Evolutionary conservation across 2,113 vertebrate species (phyloP).

Genomic region (Ophthalmolycus amberensis): DNA sequence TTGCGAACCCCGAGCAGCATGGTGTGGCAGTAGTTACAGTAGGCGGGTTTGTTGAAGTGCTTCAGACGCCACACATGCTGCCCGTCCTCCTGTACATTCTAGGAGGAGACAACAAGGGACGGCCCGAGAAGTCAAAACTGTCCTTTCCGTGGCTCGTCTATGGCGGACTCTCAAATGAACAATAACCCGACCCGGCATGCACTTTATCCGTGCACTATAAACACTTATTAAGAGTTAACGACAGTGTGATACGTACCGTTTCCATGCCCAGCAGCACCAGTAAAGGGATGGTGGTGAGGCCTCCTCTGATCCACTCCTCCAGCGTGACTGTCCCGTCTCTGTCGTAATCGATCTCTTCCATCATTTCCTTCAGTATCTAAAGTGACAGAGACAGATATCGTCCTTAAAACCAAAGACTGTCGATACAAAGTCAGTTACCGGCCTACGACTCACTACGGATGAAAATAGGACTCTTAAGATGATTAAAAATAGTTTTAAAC

Average conservation of each 20-base stretch:
- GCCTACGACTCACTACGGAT: neutral
- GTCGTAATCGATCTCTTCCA: constrained; percentile 94
- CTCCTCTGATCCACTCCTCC: constrained; percentile 95
- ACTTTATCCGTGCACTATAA: no score
- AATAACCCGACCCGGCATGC: no score
- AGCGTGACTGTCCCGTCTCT: constrained; percentile 91
- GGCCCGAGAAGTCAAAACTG: neutral
- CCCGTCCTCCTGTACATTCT: constrained; percentile 92
- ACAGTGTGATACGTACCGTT: constrained; percentile 71
- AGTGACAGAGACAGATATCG: neutral
- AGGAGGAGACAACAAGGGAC: constrained; percentile 16
- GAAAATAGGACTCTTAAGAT: neutral
- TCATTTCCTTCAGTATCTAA: constrained; percentile 95
- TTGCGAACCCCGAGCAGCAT: constrained; percentile 95
- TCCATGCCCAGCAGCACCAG: constrained; percentile 95
- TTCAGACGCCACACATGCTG: constrained; percentile 95
- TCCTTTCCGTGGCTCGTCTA: neutral
- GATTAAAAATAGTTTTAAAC: neutral
- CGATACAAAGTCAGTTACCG: neutral
- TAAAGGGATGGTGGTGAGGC: constrained; percentile 95
- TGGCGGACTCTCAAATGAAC: no score
- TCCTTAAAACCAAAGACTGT: neutral
- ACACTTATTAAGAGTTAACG: neutral
- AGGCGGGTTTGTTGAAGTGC: constrained; percentile 97
- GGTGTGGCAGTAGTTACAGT: constrained; percentile 95